Evolutionary conservation across 1,140 invertebrate species (phyloP), one percentile per base, ranked within the genome.

Genomic region (Thaumatotibia leucotreta): DNA sequence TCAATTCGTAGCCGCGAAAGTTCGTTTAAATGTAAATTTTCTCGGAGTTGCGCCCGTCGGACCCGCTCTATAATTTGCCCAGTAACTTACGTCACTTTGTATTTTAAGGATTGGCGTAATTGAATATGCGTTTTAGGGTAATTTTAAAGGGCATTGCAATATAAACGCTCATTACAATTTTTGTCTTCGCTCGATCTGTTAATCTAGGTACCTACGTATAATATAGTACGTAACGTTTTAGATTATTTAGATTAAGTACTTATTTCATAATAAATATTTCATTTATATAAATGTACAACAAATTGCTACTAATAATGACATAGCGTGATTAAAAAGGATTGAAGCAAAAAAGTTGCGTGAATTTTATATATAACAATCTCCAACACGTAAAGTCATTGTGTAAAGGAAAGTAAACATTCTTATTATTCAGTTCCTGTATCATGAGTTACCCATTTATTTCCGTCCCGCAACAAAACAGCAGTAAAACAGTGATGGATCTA

Each of bases 1-100:
- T 58, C 52, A 58, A 58, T 58, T 29, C 23, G 52, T 27, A 27
- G 52, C 52, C 49, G 63, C 66, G 63, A 63, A 66, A 65, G 58
- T 69, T 68, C 66, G 70, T 74, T 74, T 69, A 72, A 69, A 74
- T 69, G 65, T 35, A 64, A 72, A 72, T 74, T 71, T 66, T 39
- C 66, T 63, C 63, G 6, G 52, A 58, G 52, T 58, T 58, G 20
- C 39, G 17, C 14, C 6, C 2, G n/a, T n/a, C 23, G 27, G 24
- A 29, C 24, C 11, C 24, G 52, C 23, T 58, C 23, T 58, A 58
- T 58, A 58, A 58, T 58, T 54, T 58, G 23, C 52, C 8, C 6
- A n/a, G 52, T 58, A 58, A 58, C 52, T n/a, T n/a, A n/a, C n/a
- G n/a, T n/a, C n/a, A n/a, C n/a, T 11, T 27, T 58, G 24, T 35